Percentiles rank a stretch among this genome's conserved stretches.
Conservation (phyloP, 2,113 vertebrate species). For the Entomyzon cyanotis region DNA sequence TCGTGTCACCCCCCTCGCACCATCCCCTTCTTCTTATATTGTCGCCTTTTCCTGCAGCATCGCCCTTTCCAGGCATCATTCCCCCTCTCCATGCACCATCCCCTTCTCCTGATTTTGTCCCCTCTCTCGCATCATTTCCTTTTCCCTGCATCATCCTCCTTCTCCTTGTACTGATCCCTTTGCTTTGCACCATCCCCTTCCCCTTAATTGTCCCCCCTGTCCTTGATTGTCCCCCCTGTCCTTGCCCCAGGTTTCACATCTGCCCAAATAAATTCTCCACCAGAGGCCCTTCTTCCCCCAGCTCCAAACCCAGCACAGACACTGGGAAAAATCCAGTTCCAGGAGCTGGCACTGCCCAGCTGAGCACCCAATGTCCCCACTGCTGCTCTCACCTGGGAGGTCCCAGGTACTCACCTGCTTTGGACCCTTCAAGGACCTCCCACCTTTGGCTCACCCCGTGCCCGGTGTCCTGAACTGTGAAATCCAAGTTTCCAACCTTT, state of each 20-base stretch:
- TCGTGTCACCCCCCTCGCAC: accelerated
- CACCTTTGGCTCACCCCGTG: not conserved
- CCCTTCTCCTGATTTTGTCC: not conserved
- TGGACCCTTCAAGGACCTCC: not conserved
- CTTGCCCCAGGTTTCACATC: not conserved
- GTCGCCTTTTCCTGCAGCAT: too few species aligned
- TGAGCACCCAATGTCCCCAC: accelerated
- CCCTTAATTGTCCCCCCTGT: not conserved
- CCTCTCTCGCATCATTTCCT: not conserved
- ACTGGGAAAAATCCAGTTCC: accelerated
- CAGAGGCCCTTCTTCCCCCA: not conserved
- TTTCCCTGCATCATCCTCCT: too few species aligned
- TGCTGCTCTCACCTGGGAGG: not conserved
- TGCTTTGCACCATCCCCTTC: not conserved
- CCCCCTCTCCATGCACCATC: too few species aligned
- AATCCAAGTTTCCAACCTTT: not conserved
- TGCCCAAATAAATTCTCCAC: not conserved
- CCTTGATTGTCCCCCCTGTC: not conserved
- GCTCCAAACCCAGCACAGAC: not conserved
- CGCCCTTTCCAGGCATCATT: too few species aligned
- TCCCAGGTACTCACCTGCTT: accelerated
- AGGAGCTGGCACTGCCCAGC: not conserved
- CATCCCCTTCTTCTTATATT: accelerated
- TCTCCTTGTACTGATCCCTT: not conserved
- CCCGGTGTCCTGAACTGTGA: not conserved